phyloP scores from a whole-genome alignment of 2,797 vertebrate genomes.

The Diplodus sargus region DNA sequence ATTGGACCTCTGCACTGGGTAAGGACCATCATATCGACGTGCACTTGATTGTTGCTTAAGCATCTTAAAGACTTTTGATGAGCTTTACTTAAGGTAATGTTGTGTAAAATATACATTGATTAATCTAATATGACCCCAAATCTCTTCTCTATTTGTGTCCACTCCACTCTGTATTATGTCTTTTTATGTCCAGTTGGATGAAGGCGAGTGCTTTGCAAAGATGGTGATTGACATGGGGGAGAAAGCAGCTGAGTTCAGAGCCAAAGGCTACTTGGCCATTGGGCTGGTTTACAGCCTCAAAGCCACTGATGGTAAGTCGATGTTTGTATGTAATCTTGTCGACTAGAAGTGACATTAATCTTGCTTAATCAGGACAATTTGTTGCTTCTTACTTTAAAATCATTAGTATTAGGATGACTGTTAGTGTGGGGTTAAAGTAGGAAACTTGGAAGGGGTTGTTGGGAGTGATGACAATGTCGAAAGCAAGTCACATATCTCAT shows the following conservation, averaged over 20 bases:
- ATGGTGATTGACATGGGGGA: slow-evolving; percentile 95
- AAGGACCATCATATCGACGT: slow-evolving; percentile 56
- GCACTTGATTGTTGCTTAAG: background rate
- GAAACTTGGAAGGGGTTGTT: background rate
- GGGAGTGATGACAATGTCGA: background rate
- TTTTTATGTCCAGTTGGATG: slow-evolving; percentile 88
- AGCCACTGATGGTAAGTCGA: slow-evolving; percentile 93
- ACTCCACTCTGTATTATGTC: background rate
- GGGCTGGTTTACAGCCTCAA: slow-evolving; percentile 96
- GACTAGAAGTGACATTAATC: background rate
- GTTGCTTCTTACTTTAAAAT: background rate
- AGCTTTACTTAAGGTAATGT: background rate
- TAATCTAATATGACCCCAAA: background rate
- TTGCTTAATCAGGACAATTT: background rate
- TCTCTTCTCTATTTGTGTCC: background rate
- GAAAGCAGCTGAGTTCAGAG: slow-evolving; percentile 95
- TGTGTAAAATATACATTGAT: background rate
- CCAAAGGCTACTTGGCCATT: slow-evolving; percentile 95
- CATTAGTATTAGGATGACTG: background rate
- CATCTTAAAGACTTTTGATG: no score
- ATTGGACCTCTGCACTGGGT: slow-evolving; percentile 98
- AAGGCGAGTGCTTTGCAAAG: slow-evolving; percentile 95
- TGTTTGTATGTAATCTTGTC: background rate
- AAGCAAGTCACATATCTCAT: background rate
- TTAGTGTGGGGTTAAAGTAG: background rate